phyloP scores from a whole-genome alignment of 2,113 vertebrate genomes.

The Nothobranchius furzeri region DNA sequence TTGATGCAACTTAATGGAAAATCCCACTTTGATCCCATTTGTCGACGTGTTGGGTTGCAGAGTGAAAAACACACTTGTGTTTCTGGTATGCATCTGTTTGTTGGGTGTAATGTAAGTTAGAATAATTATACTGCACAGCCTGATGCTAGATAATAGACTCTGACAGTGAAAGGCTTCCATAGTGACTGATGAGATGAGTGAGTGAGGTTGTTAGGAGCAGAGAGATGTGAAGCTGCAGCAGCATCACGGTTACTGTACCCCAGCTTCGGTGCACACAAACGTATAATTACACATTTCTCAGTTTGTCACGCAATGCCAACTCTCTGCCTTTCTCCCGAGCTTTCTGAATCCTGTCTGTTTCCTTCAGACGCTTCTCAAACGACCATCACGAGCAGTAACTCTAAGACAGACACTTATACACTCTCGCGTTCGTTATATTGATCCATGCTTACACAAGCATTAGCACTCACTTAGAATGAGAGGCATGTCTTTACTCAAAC shows the following conservation, averaged over 20 bases:
- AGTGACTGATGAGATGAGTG: conserved; percentile 31
- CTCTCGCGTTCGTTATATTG: conserved; percentile 68
- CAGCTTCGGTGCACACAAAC: neutral
- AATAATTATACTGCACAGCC: conserved; percentile 42
- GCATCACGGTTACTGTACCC: conserved; percentile 5
- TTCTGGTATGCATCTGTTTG: conserved; percentile 21
- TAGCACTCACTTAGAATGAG: conserved; percentile 71
- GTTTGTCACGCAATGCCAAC: conserved; percentile 9
- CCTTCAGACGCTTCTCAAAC: conserved; percentile 28
- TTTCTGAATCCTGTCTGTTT: conserved; percentile 27
- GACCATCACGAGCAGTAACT: conserved; percentile 52
- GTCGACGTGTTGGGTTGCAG: conserved; percentile 2
- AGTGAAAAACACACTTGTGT: neutral
- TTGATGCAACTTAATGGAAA: conserved; percentile 21
- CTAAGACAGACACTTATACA: conserved; percentile 72
- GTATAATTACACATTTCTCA: conserved; percentile 18
- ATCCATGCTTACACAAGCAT: conserved; percentile 73
- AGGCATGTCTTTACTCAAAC: conserved; percentile 57
- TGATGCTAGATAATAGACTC: conserved; percentile 48
- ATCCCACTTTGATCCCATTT: conserved; percentile 37
- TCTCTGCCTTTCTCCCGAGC: conserved; percentile 9
- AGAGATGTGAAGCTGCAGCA: conserved; percentile 3
- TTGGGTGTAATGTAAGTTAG: conserved; percentile 26
- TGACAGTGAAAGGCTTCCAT: conserved; percentile 37
- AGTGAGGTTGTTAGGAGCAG: conserved; percentile 28